phyloP scores from a whole-genome alignment of 1,140 invertebrate species.

The Subanguina moxae region DNA sequence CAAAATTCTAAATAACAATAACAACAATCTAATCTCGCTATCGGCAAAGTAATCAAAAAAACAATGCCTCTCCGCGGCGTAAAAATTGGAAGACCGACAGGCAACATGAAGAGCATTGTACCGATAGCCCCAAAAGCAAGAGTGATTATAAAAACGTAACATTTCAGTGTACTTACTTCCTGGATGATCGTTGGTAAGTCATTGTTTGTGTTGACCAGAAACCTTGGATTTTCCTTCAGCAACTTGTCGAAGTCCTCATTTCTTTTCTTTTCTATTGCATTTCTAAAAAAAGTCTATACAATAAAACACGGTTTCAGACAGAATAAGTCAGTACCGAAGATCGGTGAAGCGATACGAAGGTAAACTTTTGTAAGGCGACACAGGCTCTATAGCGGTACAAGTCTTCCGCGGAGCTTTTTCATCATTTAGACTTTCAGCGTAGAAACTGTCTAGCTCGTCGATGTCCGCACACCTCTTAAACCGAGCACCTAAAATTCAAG shows the following conservation, averaged over 20 bases:
- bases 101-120: constrained; percentile 15
- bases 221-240: constrained; percentile 11
- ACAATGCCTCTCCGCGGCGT: neutral
- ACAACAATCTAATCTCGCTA: neutral
- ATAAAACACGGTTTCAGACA: too few species aligned
- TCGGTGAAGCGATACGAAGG: neutral
- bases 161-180: neutral
- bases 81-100: neutral
- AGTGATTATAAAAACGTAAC: too few species aligned
- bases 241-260: constrained; percentile 11
- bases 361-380: neutral
- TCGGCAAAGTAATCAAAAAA: neutral
- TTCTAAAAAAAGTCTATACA: neutral
- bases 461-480: constrained; percentile 1
- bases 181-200: constrained; percentile 9
- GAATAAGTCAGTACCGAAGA: neutral
- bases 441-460: constrained; percentile 8
- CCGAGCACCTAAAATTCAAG: neutral
- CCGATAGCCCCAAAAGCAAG: constrained; percentile 1
- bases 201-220: constrained; percentile 14
- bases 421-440: neutral
- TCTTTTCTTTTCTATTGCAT: constrained; percentile 4
- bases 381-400: neutral
- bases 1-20: neutral
- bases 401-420: neutral